phyloP scores from a whole-genome alignment of 2,888 invertebrate species.

The Axea sp. region DNA sequence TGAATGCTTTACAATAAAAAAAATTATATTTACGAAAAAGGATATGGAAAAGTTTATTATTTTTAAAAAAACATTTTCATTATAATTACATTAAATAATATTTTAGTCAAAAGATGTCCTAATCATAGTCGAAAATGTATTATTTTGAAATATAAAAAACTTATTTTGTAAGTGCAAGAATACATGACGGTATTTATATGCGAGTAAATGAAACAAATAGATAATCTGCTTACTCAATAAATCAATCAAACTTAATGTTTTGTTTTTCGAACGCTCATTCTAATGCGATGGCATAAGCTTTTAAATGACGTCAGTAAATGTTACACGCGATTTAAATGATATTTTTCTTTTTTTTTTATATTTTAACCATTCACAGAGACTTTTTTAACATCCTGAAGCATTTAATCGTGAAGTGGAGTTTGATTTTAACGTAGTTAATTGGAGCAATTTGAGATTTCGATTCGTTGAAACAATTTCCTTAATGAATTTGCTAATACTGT shows the following conservation, averaged over 20 bases:
- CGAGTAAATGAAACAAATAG: neutral
- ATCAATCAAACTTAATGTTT: slow-evolving; percentile 42
- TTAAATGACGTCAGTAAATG: slow-evolving; percentile 19
- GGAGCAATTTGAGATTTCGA: slow-evolving; percentile 28
- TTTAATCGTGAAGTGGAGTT: slow-evolving; percentile 24
- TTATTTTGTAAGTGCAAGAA: neutral
- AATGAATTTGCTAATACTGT: slow-evolving; percentile 39
- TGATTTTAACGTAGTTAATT: slow-evolving; percentile 35
- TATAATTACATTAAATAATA: too few species aligned
- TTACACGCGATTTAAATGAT: slow-evolving; percentile 15
- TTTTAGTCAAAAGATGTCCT: too few species aligned
- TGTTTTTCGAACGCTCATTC: slow-evolving; percentile 21
- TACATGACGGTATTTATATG: slow-evolving; percentile 3
- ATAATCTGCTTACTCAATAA: slow-evolving; percentile 39
- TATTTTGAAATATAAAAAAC: slow-evolving; percentile 3
- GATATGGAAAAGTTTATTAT: too few species aligned
- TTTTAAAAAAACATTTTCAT: too few species aligned
- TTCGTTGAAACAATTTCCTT: slow-evolving; percentile 31
- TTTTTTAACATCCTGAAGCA: slow-evolving; percentile 25
- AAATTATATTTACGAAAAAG: too few species aligned
- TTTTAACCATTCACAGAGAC: slow-evolving; percentile 6
- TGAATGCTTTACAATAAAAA: too few species aligned
- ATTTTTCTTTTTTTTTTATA: slow-evolving; percentile 20
- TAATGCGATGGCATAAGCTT: slow-evolving; percentile 17
- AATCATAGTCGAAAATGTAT: too few species aligned